A percentile compares a stretch with the other conserved stretches of the same genome.
Evolutionary conservation across 2,888 invertebrate species (phyloP).

Genomic region (Chalcis sispes): DNA sequence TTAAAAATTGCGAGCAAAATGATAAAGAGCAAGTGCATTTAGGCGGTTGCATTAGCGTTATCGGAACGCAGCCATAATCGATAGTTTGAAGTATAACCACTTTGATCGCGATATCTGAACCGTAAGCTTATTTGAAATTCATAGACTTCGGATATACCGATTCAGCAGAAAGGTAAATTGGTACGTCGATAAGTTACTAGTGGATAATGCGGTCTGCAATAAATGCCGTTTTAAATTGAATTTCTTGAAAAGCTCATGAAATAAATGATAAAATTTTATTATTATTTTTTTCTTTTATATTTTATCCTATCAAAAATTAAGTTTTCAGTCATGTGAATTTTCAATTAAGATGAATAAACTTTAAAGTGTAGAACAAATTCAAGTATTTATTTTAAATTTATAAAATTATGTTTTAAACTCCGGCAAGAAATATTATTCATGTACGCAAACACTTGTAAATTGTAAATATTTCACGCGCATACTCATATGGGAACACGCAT

Average conservation of each 20-base stretch:
- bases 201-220: constrained; percentile 7
- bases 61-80: constrained; percentile 41
- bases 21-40: constrained; percentile 38
- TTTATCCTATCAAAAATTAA: no score
- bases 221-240: constrained; percentile 10
- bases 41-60: constrained; percentile 49
- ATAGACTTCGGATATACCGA: constrained; percentile 45
- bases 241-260: background rate
- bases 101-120: constrained; percentile 39
- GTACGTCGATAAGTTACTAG: constrained; percentile 20
- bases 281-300: no score
- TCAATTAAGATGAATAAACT: no score
- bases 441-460: no score
- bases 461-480: no score
- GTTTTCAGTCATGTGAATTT: no score
- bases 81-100: constrained; percentile 49
- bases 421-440: no score
- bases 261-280: no score
- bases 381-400: background rate
- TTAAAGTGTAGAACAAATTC: background rate
- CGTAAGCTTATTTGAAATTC: constrained; percentile 52
- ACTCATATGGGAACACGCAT: no score
- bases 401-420: background rate
- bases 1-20: constrained; percentile 18
- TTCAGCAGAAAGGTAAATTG: constrained; percentile 27